Percentiles rank a stretch among this genome's conserved stretches.
Conservation (phyloP, 2,888 invertebrate genomes). For the Lasioglossum malachurum region DNA sequence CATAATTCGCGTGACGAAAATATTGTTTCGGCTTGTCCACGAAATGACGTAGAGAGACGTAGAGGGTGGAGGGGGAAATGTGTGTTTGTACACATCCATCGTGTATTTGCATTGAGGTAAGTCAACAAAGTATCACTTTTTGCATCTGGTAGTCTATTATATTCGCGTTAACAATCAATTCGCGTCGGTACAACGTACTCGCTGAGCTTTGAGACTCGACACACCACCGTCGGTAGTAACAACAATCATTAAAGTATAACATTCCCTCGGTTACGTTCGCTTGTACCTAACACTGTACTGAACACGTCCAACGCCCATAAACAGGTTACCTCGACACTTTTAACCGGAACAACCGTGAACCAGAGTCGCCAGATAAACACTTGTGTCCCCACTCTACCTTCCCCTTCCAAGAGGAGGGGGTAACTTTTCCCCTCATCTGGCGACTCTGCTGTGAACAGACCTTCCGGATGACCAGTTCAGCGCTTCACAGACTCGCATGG, state of each 20-base stretch:
- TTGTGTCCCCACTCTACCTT: no score
- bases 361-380: no score
- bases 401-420: no score
- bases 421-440: no score
- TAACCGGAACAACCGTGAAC: background rate
- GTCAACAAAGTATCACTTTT: conserved; percentile 45
- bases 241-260: conserved; percentile 50
- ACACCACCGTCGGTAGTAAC: conserved; percentile 26
- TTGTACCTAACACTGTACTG: conserved; percentile 20
- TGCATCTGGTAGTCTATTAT: conserved; percentile 38
- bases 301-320: conserved; percentile 35
- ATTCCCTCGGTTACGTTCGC: conserved; percentile 21
- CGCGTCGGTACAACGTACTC: conserved; percentile 28
- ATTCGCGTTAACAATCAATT: conserved; percentile 55
- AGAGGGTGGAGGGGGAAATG: conserved; percentile 1
- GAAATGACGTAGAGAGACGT: conserved; percentile 7
- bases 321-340: background rate
- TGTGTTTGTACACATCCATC: conserved; percentile 29
- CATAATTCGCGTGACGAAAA: conserved; percentile 13
- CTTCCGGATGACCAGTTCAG: background rate
- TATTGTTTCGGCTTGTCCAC: background rate
- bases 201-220: background rate
- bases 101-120: conserved; percentile 48
- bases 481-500: background rate
- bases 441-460: background rate